phyloP scores from a whole-genome alignment of 2,888 invertebrate species.

The Liodrosophila aerea region DNA sequence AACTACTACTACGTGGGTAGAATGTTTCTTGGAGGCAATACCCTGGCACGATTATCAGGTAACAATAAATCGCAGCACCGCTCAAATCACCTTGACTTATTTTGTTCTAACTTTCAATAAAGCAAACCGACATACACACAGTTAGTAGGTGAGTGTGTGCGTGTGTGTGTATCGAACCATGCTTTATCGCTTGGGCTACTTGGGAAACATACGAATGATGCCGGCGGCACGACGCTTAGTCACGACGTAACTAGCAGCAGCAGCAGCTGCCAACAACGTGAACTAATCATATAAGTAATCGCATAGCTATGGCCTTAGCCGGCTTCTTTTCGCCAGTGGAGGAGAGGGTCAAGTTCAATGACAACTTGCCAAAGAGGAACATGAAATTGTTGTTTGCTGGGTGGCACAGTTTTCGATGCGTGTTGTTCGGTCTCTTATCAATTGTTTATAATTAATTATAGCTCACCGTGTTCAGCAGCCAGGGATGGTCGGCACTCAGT shows the following conservation, averaged over 20 bases:
- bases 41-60: neutral
- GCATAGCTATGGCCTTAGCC: conserved; percentile 26
- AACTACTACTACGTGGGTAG: too few relatives aligned
- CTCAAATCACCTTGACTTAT: conserved; percentile 22
- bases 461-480: conserved; percentile 90
- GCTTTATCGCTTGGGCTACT: conserved; percentile 54
- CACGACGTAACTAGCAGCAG: conserved; percentile 29
- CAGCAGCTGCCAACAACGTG: conserved; percentile 40
- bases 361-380: conserved; percentile 2
- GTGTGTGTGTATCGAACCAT: conserved; percentile 34
- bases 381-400: conserved; percentile 20
- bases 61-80: neutral
- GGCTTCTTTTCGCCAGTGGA: conserved; percentile 17
- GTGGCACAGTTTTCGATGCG: conserved; percentile 27
- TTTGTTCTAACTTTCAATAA: neutral
- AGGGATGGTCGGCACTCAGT: conserved; percentile 89
- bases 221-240: conserved; percentile 48
- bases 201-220: conserved; percentile 33
- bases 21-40: neutral
- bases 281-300: conserved; percentile 53
- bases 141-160: conserved; percentile 3
- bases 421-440: conserved; percentile 21
- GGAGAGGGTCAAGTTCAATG: conserved; percentile 47
- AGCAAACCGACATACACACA: neutral
- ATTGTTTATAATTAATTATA: conserved; percentile 5